Evolutionary conservation across 2,888 invertebrate genomes (phyloP), one percentile per base, ranked within the genome.

Genomic region (Chymomyza fuscimana): DNA sequence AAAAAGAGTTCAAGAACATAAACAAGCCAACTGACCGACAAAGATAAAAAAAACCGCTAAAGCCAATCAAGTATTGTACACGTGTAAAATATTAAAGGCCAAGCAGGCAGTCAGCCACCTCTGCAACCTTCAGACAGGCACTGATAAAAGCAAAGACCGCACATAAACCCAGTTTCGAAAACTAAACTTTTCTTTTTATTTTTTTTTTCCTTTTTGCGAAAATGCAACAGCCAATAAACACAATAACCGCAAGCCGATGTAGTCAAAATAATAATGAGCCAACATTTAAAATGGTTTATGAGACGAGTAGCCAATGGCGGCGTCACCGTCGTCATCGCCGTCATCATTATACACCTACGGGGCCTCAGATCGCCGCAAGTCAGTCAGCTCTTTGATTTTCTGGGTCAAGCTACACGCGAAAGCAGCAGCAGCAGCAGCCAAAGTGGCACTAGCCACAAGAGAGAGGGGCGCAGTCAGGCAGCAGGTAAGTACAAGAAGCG

Each of bases 271-370:
- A 86, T 83, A 83, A 83, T 83, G 81, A 83, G 83, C 63, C 86
- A 82, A 87, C 83, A 82, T 82, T 87, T 86, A 82, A 86, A 87
- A 86, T 81, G 79, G 70, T 82, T 87, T 86, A 86, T 86, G 83
- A 70, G 81, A 69, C 74, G 78, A 16, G 76, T 40, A 70, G 58
- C 72, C 32, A 70, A 56, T 19, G 36, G 36, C 22, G 59, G 16
- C 40, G 32, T 32, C 78, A 72, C 70, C 22, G 78, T 77, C 67
- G 60, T 60, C 54, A 68, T 77, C 72, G 73, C 72, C 54, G 78
- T 62, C 74, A 78, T 76, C 72, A 58, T 16, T 22, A 70, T 80
- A 82, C 80, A 81, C 80, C 80, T 81, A 81, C 80, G 78, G 78
- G 67, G 70, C 69, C 76, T 10, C 58, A 58, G 29, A 58, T 6